Evolutionary conservation across 2,113 vertebrate species (phyloP), one percentile per base, ranked within the genome.

Genomic region (Callipepla squamata): DNA sequence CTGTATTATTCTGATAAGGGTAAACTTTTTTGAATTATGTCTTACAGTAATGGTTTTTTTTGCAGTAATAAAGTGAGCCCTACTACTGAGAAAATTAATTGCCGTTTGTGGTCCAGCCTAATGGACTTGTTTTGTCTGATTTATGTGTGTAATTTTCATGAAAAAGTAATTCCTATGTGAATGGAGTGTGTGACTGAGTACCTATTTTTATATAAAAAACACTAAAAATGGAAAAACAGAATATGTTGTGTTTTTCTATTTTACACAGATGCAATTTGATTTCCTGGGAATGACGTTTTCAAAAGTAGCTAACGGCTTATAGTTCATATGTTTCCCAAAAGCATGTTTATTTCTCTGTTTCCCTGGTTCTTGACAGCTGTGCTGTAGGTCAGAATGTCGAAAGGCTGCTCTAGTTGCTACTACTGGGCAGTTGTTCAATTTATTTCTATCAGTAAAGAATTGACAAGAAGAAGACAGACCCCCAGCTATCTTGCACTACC

Each of bases 91-190:
- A 92, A 85, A 70, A 85, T 44, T 47, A 15, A 36, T 75, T 45
- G 22, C 66, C 21, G 8, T 90, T 85, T 85, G 55, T 91, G 21
- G 4, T 80, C 50, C 87, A 61, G 68, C 45, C 53, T 58, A 40
- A 21, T 3, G 8, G 51, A 74, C 20, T 4, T 77, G 28, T 15
- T 93, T 85, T 80, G 10, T 77, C 63, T 78, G 42, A 90, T 94
- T 77, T 93, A 67, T 69, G 22, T 50, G 55, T 86, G n/a, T 58
- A 38, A 69, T 85, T 93, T 96, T 75, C 21, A 59, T 48, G 34
- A 74, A 25, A 18, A 50, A 63, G 21, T 79, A 82, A 85, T 83
- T 85, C 59, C 38, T 91, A 0, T 55, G 42, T 85, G 55, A 83
- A 47, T 59, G 51, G 42, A 14, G 38, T 78, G 15, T 91, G 28